Conservation (phyloP, 2,797 vertebrate genomes). For the Trematomus bernacchii region DNA sequence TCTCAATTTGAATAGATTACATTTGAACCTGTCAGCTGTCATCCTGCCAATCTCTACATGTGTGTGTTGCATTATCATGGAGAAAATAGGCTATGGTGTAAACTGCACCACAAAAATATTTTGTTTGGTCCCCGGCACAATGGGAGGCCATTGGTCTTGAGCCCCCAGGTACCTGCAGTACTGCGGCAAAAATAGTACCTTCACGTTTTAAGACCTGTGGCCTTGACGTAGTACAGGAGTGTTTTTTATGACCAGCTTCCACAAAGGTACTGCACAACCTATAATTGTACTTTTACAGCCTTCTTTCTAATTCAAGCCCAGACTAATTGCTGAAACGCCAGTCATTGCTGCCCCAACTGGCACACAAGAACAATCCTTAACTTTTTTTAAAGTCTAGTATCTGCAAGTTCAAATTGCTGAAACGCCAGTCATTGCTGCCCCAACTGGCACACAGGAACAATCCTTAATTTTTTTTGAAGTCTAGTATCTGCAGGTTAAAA, state of each 20-base stretch:
- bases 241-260: background rate
- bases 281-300: background rate
- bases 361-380: background rate
- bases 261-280: background rate
- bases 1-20: too few species aligned
- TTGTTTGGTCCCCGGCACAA: too few species aligned
- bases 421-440: slow-evolving; percentile 3
- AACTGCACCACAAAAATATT: too few species aligned
- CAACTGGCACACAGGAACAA: background rate
- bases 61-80: too few species aligned
- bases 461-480: background rate
- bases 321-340: background rate
- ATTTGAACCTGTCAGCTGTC: too few species aligned
- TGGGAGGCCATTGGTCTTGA: too few species aligned
- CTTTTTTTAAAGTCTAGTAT: background rate
- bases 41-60: too few species aligned
- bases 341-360: slow-evolving; percentile 6
- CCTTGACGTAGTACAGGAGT: too few species aligned
- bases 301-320: background rate
- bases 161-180: too few species aligned
- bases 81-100: too few species aligned
- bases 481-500: background rate
- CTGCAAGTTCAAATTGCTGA: background rate
- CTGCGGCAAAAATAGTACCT: too few species aligned
- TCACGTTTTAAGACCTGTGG: too few species aligned